Conservation (phyloP, 23 tunicate species). For the Botrylloides violaceus region DNA sequence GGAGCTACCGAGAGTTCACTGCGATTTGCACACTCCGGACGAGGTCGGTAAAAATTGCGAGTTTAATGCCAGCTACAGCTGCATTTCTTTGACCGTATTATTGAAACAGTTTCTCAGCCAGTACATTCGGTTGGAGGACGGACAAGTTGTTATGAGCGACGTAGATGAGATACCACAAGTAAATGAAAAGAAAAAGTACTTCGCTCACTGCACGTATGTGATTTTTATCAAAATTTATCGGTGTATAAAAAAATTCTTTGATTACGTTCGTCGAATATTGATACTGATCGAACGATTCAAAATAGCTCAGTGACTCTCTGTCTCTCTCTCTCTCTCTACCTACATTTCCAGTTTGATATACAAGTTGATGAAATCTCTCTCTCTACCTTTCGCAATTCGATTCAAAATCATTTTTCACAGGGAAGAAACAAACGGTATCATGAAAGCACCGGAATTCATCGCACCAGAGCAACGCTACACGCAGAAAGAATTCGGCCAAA, state of each 20-base stretch:
- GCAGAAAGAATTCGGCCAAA: slow-evolving; percentile 11
- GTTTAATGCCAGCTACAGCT: too few species aligned
- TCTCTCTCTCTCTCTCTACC: too few species aligned
- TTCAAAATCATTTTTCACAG: too few species aligned
- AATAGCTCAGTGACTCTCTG: not conserved
- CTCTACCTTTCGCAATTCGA: too few species aligned
- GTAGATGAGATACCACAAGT: slow-evolving; percentile 73
- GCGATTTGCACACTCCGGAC: slow-evolving; percentile 52
- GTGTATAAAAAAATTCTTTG: too few species aligned
- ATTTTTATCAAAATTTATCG: too few species aligned
- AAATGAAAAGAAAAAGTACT: not conserved
- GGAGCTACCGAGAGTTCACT: slow-evolving; percentile 53
- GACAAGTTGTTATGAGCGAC: slow-evolving; percentile 45
- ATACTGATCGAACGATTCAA: too few species aligned
- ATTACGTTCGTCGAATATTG: too few species aligned
- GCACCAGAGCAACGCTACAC: slow-evolving; percentile 77
- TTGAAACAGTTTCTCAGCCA: slow-evolving; percentile 74
- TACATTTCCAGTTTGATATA: too few species aligned
- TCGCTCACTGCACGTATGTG: slow-evolving; percentile 12
- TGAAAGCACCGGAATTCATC: slow-evolving; percentile 30
- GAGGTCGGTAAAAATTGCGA: slow-evolving; percentile 37
- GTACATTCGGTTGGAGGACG: slow-evolving; percentile 38
- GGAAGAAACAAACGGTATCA: slow-evolving; percentile 10
- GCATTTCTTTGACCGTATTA: too few species aligned
- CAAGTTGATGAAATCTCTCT: too few species aligned